phyloP scores from a whole-genome alignment of 2,888 invertebrate species.

The Heliconius sara region DNA sequence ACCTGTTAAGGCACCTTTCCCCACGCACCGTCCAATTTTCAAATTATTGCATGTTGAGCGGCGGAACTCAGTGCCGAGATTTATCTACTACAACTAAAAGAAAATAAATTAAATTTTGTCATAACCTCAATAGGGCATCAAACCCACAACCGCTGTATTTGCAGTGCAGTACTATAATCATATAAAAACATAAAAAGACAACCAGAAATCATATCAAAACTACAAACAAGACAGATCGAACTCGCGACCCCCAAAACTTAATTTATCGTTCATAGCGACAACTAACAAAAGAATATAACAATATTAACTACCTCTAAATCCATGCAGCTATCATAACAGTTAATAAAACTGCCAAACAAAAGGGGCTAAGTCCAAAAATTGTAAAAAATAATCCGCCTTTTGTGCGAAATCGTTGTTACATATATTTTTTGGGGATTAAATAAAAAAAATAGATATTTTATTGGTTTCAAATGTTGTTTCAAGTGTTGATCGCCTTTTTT shows the following conservation, averaged over 20 bases:
- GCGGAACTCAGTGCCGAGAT: background rate
- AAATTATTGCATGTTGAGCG: background rate
- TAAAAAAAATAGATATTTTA: slow-evolving; percentile 38
- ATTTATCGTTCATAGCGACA: slow-evolving; percentile 11
- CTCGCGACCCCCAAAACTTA: background rate
- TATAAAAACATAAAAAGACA: background rate
- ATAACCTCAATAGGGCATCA: fast-evolving
- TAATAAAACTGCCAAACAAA: slow-evolving; percentile 47
- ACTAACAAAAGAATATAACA: slow-evolving; percentile 25
- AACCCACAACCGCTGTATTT: background rate
- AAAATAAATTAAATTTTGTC: background rate
- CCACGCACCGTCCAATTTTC: background rate
- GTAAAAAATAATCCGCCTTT: slow-evolving; percentile 44
- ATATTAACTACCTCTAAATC: slow-evolving; percentile 46
- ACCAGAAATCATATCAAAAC: background rate
- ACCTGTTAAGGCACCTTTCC: background rate
- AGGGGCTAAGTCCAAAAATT: slow-evolving; percentile 43
- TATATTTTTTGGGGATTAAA: slow-evolving; percentile 35
- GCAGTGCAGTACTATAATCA: background rate
- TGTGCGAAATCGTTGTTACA: slow-evolving; percentile 42
- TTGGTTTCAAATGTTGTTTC: slow-evolving; percentile 48
- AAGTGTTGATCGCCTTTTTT: slow-evolving; percentile 44
- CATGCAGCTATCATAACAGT: slow-evolving; percentile 52
- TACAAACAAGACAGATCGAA: background rate
- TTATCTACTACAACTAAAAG: background rate